Conservation (phyloP, 1,140 invertebrate species). For the Drosophila tristis region DNA sequence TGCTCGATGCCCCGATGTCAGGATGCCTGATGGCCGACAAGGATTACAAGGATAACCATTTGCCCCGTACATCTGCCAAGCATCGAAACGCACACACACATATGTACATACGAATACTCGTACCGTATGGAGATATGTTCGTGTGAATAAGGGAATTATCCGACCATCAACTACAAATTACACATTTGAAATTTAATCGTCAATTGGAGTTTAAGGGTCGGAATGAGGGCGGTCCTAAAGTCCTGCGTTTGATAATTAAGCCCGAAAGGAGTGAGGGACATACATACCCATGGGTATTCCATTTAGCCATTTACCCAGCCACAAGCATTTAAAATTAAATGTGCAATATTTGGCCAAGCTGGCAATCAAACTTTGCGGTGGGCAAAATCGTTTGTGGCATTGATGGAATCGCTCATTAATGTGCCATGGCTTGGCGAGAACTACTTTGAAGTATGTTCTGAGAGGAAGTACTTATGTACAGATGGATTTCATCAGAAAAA, state of each 20-base stretch:
- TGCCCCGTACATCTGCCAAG: conserved; percentile 56
- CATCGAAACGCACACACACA: conserved; percentile 9
- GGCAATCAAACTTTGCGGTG: conserved; percentile 23
- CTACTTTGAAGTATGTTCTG: too few species aligned
- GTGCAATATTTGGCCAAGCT: conserved; percentile 28
- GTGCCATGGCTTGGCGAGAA: too few species aligned
- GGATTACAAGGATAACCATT: conserved; percentile 66
- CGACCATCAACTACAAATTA: conserved; percentile 67
- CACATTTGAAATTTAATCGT: conserved; percentile 67
- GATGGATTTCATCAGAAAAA: too few species aligned
- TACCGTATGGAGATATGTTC: conserved; percentile 1
- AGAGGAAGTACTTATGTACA: too few species aligned
- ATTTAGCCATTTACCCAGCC: conserved; percentile 2
- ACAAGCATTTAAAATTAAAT: conserved; percentile 23
- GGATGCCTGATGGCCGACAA: conserved; percentile 25
- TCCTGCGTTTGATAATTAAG: conserved; percentile 22
- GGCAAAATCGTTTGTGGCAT: conserved; percentile 6
- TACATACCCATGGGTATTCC: conserved; percentile 11
- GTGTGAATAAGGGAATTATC: conserved; percentile 27
- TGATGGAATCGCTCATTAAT: too few species aligned
- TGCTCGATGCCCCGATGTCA: conserved; percentile 24
- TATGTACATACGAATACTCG: too few species aligned
- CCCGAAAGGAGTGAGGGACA: conserved; percentile 4
- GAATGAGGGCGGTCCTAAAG: background rate
- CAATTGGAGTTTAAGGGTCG: conserved; percentile 19